phyloP scores from a whole-genome alignment of 2,113 vertebrate genomes.

The Bothrops jararaca region DNA sequence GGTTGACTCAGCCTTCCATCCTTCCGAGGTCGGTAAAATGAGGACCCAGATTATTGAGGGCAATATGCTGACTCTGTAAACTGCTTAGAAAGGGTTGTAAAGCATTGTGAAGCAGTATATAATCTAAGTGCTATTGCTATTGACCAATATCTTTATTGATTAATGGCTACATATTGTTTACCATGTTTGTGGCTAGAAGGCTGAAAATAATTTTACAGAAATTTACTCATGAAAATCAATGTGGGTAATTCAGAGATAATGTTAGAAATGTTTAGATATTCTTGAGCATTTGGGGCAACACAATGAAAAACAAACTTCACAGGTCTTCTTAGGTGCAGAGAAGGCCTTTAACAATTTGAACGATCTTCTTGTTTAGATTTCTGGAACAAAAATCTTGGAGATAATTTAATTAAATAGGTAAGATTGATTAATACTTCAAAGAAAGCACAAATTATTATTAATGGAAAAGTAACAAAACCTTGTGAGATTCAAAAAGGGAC shows the following conservation, averaged over 20 bases:
- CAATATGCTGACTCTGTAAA: not conserved
- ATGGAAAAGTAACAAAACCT: not conserved
- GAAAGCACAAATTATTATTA: not conserved
- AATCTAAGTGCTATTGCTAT: not conserved
- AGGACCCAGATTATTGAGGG: not conserved
- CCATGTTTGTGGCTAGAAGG: not conserved
- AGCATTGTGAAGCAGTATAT: not conserved
- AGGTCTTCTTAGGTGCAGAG: too few relatives aligned
- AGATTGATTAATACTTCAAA: not conserved
- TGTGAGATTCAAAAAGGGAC: not conserved
- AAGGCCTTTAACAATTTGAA: too few relatives aligned
- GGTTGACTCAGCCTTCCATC: not conserved
- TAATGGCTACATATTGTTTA: not conserved
- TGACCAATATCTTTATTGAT: not conserved
- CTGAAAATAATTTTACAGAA: too few relatives aligned
- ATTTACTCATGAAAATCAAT: too few relatives aligned
- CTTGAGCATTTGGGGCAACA: too few relatives aligned
- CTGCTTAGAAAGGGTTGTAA: not conserved
- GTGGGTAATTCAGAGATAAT: too few relatives aligned
- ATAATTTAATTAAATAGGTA: not conserved
- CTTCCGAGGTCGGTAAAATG: not conserved
- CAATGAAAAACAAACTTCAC: too few relatives aligned
- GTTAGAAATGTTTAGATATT: too few relatives aligned
- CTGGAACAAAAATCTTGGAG: not conserved
- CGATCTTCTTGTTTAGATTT: too few relatives aligned